Conservation (phyloP, 2,113 vertebrate genomes). For the Chunga burmeisteri region DNA sequence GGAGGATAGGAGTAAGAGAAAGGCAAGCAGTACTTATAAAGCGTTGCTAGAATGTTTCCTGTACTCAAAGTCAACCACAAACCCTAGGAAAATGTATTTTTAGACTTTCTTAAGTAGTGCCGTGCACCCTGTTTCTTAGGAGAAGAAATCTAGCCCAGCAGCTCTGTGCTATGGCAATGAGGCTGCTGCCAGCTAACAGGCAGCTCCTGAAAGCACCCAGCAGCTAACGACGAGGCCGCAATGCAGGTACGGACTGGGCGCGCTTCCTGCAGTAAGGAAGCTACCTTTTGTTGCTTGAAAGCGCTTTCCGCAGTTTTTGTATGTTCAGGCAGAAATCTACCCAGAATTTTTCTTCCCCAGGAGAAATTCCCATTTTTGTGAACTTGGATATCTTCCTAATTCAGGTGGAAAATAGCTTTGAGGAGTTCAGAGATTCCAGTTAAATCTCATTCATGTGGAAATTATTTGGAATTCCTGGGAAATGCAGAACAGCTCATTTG, state of each 20-base stretch:
- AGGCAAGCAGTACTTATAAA: not conserved
- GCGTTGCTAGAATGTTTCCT: not conserved
- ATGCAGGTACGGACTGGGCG: not conserved
- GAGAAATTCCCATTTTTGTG: not conserved
- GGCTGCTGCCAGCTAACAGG: not conserved
- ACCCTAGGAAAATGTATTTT: not conserved
- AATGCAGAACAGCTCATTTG: not conserved
- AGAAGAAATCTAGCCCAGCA: not conserved
- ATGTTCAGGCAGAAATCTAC: not conserved
- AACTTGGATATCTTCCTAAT: not conserved
- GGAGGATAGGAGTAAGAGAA: not conserved
- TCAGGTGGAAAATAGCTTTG: not conserved
- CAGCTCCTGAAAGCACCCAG: not conserved
- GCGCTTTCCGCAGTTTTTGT: not conserved
- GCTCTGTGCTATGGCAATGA: not conserved
- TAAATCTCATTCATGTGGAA: not conserved
- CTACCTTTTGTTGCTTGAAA: not conserved
- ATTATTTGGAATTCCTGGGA: not conserved
- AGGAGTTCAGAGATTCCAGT: not conserved
- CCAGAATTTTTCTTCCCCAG: not conserved
- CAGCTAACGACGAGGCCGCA: not conserved
- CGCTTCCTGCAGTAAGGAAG: not conserved
- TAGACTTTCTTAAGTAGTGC: not conserved
- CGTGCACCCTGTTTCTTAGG: rapidly evolving
- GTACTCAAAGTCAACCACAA: not conserved